These are phyloP conservation scores for Epinephelus cyanopodus DNA, from an alignment of 2,113 vertebrate genomes.

Conservation along the genomic window DNA sequence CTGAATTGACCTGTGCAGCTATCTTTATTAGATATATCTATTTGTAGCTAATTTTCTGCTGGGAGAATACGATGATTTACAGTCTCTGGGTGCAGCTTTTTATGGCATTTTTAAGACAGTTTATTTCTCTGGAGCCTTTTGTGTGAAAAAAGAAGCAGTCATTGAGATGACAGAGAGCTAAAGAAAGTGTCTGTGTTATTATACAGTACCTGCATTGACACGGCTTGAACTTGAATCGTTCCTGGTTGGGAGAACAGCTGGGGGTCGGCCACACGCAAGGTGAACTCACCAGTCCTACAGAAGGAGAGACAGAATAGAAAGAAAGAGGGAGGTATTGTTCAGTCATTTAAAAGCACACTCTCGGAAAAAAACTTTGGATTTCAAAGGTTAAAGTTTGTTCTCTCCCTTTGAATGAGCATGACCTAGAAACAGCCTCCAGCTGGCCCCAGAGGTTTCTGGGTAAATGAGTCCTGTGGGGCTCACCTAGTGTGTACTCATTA, in stretches of 20 bases:
- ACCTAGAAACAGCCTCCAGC: neutral
- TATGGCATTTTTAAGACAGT: neutral
- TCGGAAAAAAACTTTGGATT: neutral
- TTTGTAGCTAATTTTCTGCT: neutral
- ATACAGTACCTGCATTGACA: constrained; percentile 91
- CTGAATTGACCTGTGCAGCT: neutral
- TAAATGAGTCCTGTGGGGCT: constrained; percentile 39
- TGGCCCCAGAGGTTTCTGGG: constrained; percentile 6
- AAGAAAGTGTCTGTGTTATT: neutral
- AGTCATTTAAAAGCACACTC: neutral
- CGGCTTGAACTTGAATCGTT: constrained; percentile 85
- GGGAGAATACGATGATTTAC: neutral
- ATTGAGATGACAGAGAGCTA: neutral
- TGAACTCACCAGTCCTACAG: constrained; percentile 89
- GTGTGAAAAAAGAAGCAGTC: neutral
- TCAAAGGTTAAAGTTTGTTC: neutral
- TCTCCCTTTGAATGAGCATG: neutral
- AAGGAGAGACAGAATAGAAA: neutral
- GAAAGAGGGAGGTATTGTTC: neutral
- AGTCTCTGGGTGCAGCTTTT: neutral
- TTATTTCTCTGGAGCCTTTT: neutral
- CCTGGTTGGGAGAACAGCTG: constrained; percentile 86
- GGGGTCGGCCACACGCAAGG: constrained; percentile 86
- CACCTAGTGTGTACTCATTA: constrained; percentile 35
- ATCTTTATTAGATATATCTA: neutral